Evolutionary conservation across 2,888 invertebrate species (phyloP).

Genomic region (Synanthedon tipuliformis): DNA sequence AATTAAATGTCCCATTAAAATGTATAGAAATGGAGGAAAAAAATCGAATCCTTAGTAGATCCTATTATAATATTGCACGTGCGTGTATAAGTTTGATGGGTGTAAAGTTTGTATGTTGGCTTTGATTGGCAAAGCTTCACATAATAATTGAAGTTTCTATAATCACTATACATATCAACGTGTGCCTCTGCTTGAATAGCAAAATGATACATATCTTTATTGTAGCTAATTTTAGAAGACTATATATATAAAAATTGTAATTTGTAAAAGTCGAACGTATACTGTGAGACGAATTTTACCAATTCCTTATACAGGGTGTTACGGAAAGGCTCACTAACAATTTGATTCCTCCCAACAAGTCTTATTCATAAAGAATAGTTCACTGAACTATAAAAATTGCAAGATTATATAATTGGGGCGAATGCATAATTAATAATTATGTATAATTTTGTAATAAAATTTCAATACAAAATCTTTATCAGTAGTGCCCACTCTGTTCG

Average conservation of each 20-base stretch:
- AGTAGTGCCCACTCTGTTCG: too few species aligned
- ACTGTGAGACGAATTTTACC: slow-evolving; percentile 51
- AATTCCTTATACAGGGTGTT: background rate
- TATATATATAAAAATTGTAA: slow-evolving; percentile 37
- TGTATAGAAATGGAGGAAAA: background rate
- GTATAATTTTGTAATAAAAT: too few species aligned
- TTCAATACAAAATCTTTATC: too few species aligned
- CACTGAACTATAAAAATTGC: too few species aligned
- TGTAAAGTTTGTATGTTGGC: slow-evolving; percentile 26
- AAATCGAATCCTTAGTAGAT: slow-evolving; percentile 16
- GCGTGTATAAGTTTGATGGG: slow-evolving; percentile 14
- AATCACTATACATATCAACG: slow-evolving; percentile 65
- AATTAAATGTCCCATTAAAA: slow-evolving; percentile 1
- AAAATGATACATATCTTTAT: slow-evolving; percentile 60
- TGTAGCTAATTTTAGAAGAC: slow-evolving; percentile 57
- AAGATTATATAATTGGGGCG: too few species aligned
- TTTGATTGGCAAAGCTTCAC: slow-evolving; percentile 57
- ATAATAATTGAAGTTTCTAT: slow-evolving; percentile 17
- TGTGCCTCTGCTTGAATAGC: slow-evolving; percentile 68
- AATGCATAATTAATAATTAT: too few species aligned
- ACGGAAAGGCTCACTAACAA: too few species aligned
- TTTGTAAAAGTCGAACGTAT: slow-evolving; percentile 43
- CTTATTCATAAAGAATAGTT: too few species aligned
- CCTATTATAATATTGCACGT: slow-evolving; percentile 10
- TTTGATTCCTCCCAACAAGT: too few species aligned